These are phyloP conservation scores for Nomada hirtipes DNA, from an alignment of 2,888 invertebrate genomes.

Conservation along the genomic window DNA sequence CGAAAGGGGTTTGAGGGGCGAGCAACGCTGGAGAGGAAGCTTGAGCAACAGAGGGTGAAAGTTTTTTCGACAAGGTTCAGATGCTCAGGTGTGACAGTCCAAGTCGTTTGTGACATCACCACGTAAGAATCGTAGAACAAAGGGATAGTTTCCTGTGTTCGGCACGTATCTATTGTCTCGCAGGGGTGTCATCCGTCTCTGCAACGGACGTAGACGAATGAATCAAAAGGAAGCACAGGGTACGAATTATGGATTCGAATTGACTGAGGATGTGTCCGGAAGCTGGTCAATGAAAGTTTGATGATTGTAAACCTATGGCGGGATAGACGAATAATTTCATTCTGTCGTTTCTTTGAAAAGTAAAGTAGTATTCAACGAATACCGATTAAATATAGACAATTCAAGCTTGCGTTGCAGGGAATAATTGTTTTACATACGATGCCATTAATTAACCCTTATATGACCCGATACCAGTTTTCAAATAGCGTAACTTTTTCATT, in stretches of 20 bases:
- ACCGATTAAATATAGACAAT: not conserved
- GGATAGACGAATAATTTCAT: not conserved
- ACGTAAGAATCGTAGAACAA: conserved; percentile 67
- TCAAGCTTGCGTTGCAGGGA: conserved; percentile 7
- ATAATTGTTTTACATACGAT: not conserved
- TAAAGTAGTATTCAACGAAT: too few relatives aligned
- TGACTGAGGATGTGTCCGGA: conserved; percentile 14
- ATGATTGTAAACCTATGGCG: conserved; percentile 8
- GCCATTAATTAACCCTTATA: too few relatives aligned
- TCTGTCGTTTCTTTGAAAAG: not conserved
- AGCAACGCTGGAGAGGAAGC: not conserved
- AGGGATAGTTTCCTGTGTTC: conserved; percentile 61
- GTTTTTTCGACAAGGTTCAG: conserved; percentile 12
- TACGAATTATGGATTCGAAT: conserved; percentile 60
- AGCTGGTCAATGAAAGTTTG: conserved; percentile 3
- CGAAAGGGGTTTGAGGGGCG: not conserved
- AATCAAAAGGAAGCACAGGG: conserved; percentile 65
- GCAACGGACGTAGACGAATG: conserved; percentile 66
- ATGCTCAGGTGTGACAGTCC: conserved; percentile 52
- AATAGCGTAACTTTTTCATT: too few relatives aligned
- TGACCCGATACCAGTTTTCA: too few relatives aligned
- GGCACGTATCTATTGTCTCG: conserved; percentile 70
- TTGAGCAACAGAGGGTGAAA: conserved; percentile 18
- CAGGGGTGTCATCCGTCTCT: conserved; percentile 64
- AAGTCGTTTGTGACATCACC: conserved; percentile 54